Percentiles rank a stretch among this genome's conserved stretches.
Conservation (phyloP, 2,113 vertebrate genomes). For the Balaeniceps rex region DNA sequence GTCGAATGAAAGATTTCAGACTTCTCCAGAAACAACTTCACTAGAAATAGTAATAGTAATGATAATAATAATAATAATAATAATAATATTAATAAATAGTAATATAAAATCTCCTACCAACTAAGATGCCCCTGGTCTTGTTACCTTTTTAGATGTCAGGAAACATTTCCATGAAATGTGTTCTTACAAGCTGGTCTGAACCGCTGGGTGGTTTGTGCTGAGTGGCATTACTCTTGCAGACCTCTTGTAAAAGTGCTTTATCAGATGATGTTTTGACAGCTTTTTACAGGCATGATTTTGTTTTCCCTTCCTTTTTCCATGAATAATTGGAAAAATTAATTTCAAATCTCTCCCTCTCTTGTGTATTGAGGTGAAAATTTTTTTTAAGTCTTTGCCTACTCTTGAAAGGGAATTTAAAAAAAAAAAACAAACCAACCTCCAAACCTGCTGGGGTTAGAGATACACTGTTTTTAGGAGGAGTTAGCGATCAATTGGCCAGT, state of each 20-base stretch:
- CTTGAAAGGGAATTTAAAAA: not conserved
- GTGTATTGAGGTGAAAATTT: not conserved
- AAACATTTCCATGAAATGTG: not conserved
- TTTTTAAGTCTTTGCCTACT: not conserved
- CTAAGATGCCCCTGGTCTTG: not conserved
- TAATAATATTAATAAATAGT: not conserved
- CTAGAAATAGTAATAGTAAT: not conserved
- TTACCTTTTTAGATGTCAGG: not conserved
- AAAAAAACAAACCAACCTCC: not conserved
- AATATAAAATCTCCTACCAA: not conserved
- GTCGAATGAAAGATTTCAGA: not conserved
- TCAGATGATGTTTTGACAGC: not conserved
- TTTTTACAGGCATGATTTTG: not conserved
- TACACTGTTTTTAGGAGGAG: fast-evolving
- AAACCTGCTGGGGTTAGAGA: not conserved
- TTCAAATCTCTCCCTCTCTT: not conserved
- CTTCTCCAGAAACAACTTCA: not conserved
- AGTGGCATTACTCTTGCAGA: not conserved
- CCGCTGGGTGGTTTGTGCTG: not conserved
- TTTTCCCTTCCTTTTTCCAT: not conserved
- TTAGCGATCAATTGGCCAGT: not conserved
- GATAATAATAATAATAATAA: not conserved
- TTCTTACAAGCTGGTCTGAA: not conserved
- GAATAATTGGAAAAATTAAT: not conserved
- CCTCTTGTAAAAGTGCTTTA: not conserved